phyloP scores from a whole-genome alignment of 2,113 vertebrate genomes.

The Pomatostomus ruficeps region DNA sequence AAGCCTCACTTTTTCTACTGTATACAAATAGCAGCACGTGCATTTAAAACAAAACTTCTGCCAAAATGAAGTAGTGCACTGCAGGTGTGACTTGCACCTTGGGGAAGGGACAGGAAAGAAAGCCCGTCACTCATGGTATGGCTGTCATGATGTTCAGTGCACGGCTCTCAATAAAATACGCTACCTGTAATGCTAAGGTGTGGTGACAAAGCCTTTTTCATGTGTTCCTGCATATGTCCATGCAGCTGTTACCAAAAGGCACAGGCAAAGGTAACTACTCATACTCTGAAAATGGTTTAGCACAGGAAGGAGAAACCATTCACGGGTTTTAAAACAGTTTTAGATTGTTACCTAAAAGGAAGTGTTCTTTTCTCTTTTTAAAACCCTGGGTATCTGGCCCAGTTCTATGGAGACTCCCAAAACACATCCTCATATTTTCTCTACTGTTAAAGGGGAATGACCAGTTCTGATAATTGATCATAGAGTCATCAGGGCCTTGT shows the following conservation, averaged over 20 bases:
- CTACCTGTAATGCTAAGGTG: neutral
- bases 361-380: neutral
- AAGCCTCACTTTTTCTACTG: neutral
- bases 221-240: neutral
- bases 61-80: neutral
- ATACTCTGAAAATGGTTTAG: neutral
- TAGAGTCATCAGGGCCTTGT: neutral
- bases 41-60: neutral
- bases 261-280: neutral
- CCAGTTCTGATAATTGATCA: neutral
- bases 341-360: neutral
- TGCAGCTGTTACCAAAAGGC: neutral
- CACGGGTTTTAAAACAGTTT: neutral
- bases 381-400: neutral
- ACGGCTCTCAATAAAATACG: neutral
- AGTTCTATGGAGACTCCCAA: neutral
- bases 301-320: neutral
- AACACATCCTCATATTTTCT: neutral
- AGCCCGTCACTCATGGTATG: rapidly evolving
- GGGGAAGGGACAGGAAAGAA: neutral
- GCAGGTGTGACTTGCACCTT: neutral
- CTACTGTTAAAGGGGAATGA: neutral
- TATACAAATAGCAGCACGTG: neutral
- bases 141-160: neutral
- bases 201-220: neutral